These are phyloP conservation scores for Sebastes nivosus DNA, from an alignment of 2,797 vertebrate genomes.

Conservation along the genomic window DNA sequence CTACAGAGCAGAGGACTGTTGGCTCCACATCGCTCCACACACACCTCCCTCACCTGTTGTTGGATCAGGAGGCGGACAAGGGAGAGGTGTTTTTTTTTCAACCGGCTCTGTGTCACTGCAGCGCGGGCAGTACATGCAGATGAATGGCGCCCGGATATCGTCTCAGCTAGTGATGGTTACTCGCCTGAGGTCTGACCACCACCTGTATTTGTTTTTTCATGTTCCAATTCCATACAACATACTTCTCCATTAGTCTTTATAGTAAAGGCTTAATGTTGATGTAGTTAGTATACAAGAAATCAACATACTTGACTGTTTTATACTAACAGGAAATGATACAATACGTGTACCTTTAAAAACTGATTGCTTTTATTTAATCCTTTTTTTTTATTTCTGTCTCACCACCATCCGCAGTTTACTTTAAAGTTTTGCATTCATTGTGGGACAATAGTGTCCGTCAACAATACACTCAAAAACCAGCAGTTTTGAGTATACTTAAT, in stretches of 20 bases:
- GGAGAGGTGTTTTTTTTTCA: too few relatives aligned
- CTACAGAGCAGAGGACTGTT: too few relatives aligned
- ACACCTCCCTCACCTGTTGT: too few relatives aligned
- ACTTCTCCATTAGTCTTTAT: not conserved
- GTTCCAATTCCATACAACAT: not conserved
- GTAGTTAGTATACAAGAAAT: not conserved
- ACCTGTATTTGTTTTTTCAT: not conserved
- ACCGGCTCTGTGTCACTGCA: too few relatives aligned
- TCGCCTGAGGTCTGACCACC: not conserved
- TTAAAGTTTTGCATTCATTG: not conserved
- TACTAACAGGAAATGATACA: not conserved
- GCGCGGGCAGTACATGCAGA: too few relatives aligned
- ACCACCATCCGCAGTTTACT: not conserved
- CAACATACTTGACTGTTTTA: not conserved
- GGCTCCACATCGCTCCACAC: too few relatives aligned
- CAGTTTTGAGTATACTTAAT: constrained; percentile 4
- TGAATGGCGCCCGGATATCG: too few relatives aligned
- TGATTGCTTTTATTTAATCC: not conserved
- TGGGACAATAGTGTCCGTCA: constrained; percentile 4
- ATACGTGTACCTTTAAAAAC: not conserved
- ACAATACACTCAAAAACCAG: not conserved
- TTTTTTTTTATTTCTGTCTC: not conserved
- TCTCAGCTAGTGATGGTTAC: too few relatives aligned
- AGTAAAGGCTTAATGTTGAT: not conserved
- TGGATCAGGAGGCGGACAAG: too few relatives aligned